Evolutionary conservation across 2,797 vertebrate species (phyloP), one percentile per base, ranked within the genome.

Genomic region (Dryobates pubescens): DNA sequence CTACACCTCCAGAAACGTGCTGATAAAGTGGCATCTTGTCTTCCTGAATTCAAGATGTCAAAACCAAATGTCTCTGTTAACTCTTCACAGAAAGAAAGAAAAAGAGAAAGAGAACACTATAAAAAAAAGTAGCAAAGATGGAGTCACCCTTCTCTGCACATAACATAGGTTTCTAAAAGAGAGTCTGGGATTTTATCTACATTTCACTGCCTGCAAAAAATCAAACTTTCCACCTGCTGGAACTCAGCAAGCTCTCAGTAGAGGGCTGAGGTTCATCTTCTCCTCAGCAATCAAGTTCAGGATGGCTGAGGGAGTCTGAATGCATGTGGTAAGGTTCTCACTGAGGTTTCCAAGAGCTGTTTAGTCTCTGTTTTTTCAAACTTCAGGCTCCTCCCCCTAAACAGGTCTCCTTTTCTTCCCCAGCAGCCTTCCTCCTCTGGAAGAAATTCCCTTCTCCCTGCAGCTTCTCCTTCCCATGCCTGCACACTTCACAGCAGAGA

Each of bases 281-380:
- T n/a, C 43, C 43, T 59, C 38, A 49, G 4, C 23, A 61, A 5
- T 3, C 27, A 29, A 23, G 45, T 7, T 59, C 53, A 34, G 72
- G 49, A 4, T 7, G 20, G 49, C 54, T 57, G 47, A 13, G 17
- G 49, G 54, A 13, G 4, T 61, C 65, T 61, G 34, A 61, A 29
- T 4, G 1, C 0, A 0, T 1, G 3, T 7, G 49, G 23, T 10
- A 15, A 18, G 38, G 9, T 9, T 20, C 56, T 30, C 43, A 26
- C 8, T 4, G 22, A 38, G 7, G 23, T 20, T 90, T 32, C 53
- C 78, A 72, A 62, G 34, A 67, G n/a, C 18, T 56, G 23, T 10
- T 26, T 17, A 49, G 13, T 7, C n/a, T 49, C 45, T 12, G 2
- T 36, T 67, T 56, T 73, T 23, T 14, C 59, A 65, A 57, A 38